Evolutionary conservation across 2,888 invertebrate genomes (phyloP).

Genomic region (Conops quadrifasciatus): DNA sequence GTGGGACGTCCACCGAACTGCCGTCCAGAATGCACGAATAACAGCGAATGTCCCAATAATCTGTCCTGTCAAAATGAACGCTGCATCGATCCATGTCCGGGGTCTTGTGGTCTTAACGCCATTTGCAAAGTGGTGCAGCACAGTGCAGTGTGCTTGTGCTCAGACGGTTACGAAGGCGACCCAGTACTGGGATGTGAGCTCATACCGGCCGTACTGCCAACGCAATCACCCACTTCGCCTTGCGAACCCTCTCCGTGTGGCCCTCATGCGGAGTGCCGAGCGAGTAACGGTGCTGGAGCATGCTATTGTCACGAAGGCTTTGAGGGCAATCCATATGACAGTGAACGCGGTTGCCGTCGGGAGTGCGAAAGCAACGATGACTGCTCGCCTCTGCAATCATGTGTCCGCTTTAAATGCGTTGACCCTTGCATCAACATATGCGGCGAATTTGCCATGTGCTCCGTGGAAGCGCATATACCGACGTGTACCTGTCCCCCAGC

Average conservation of each 20-base stretch:
- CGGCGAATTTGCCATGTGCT: slow-evolving; percentile 81
- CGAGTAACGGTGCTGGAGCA: slow-evolving; percentile 84
- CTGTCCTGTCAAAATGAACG: slow-evolving; percentile 82
- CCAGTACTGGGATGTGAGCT: slow-evolving; percentile 70
- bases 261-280: slow-evolving; percentile 83
- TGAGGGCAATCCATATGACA: slow-evolving; percentile 84
- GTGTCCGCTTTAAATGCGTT: slow-evolving; percentile 82
- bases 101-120: slow-evolving; percentile 81
- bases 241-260: slow-evolving; percentile 87
- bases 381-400: slow-evolving; percentile 77
- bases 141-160: slow-evolving; percentile 81
- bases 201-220: slow-evolving; percentile 68
- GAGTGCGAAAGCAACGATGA: slow-evolving; percentile 84
- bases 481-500: slow-evolving; percentile 79
- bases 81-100: slow-evolving; percentile 85
- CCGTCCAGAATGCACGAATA: slow-evolving; percentile 82
- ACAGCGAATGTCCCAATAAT: slow-evolving; percentile 83
- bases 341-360: slow-evolving; percentile 71
- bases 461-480: slow-evolving; percentile 81
- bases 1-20: slow-evolving; percentile 88
- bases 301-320: slow-evolving; percentile 82
- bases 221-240: slow-evolving; percentile 75
- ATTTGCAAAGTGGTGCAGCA: slow-evolving; percentile 87
- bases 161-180: slow-evolving; percentile 84
- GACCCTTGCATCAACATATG: slow-evolving; percentile 88